Conservation (phyloP, 2,113 vertebrate species). For the Mesocricetus auratus region DNA sequence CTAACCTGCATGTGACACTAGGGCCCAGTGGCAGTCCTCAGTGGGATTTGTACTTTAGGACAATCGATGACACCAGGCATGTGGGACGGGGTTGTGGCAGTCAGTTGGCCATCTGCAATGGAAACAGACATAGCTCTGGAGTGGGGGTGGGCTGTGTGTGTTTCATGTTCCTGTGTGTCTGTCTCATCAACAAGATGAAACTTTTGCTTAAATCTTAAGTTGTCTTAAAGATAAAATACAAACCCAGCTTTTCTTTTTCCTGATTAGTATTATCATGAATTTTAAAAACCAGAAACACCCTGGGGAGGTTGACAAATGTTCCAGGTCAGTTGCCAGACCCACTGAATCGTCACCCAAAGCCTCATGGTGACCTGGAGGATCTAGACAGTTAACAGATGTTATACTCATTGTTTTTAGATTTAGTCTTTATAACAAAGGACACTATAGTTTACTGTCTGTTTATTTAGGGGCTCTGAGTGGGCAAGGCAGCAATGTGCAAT, state of each 20-base stretch:
- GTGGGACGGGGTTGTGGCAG: background rate
- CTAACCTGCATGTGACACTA: background rate
- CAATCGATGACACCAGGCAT: background rate
- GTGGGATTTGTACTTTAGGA: background rate
- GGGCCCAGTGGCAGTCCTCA: background rate
- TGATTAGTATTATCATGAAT: background rate
- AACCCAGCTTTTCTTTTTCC: slow-evolving; percentile 21
- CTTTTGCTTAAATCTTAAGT: slow-evolving; percentile 24
- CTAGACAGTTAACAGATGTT: slow-evolving; percentile 10
- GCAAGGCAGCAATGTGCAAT: background rate
- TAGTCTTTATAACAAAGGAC: slow-evolving; percentile 20
- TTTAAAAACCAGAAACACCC: slow-evolving; percentile 36
- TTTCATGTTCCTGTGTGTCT: background rate
- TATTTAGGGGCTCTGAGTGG: background rate
- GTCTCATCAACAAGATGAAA: background rate
- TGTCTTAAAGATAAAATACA: slow-evolving; percentile 6
- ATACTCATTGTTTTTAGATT: background rate
- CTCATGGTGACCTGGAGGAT: background rate
- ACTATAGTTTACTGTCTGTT: background rate
- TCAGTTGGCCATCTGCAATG: background rate
- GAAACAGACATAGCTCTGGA: background rate
- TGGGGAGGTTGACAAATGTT: background rate
- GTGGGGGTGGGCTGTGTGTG: background rate
- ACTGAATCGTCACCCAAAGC: slow-evolving; percentile 44
- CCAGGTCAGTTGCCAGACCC: background rate